Conservation (phyloP, 2,888 invertebrate genomes). For the Epirrhoe tristata region DNA sequence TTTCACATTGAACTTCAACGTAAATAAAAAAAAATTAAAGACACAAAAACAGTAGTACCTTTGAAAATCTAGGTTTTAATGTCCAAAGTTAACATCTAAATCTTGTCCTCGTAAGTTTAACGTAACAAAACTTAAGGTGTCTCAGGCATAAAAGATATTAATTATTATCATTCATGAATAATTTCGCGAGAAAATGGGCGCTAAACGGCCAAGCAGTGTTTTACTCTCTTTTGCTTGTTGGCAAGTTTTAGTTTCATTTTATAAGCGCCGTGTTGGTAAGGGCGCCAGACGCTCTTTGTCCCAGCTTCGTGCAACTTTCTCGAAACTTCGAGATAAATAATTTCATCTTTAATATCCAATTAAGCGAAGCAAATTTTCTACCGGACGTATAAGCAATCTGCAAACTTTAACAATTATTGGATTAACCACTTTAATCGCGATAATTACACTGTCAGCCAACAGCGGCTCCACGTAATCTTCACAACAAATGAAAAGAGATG, state of each 20-base stretch:
- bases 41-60: neutral
- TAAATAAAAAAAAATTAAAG: no score
- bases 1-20: neutral
- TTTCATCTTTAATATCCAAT: conserved; percentile 78
- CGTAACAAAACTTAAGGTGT: neutral
- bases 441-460: conserved; percentile 15
- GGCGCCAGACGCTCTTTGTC: conserved; percentile 65
- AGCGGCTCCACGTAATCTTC: neutral
- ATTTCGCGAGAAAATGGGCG: conserved; percentile 60
- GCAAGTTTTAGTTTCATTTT: conserved; percentile 62
- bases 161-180: conserved; percentile 54
- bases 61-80: neutral
- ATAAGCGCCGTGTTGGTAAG: conserved; percentile 51
- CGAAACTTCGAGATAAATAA: conserved; percentile 75
- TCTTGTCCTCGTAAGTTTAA: neutral
- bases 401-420: conserved; percentile 60
- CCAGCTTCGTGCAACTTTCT: conserved; percentile 63
- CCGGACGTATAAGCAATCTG: conserved; percentile 61
- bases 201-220: conserved; percentile 58
- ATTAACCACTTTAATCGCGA: conserved; percentile 29
- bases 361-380: conserved; percentile 64
- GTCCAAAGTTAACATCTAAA: neutral
- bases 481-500: conserved; percentile 1
- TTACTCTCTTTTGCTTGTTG: conserved; percentile 60
- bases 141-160: neutral